phyloP scores from a whole-genome alignment of 2,888 invertebrate species.

The Anticlea derivata region DNA sequence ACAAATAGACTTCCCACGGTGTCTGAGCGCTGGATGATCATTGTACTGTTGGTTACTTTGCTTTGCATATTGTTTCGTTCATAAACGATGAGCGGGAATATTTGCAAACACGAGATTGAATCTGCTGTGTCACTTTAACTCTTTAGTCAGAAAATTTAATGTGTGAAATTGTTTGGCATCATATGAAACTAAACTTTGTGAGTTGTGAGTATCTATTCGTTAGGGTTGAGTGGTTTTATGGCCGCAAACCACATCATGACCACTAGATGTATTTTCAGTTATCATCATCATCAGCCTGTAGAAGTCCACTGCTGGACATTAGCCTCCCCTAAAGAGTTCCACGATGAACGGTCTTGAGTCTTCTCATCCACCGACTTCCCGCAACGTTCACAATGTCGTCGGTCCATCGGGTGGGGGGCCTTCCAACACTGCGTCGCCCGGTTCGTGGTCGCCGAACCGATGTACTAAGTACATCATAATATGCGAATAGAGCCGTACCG shows the following conservation, averaged over 20 bases:
- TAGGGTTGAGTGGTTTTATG: slow-evolving; percentile 42
- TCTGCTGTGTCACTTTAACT: slow-evolving; percentile 43
- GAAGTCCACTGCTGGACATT: too few species aligned
- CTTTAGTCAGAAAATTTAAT: slow-evolving; percentile 31
- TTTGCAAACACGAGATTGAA: slow-evolving; percentile 47
- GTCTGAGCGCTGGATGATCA: slow-evolving; percentile 52
- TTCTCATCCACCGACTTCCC: too few species aligned
- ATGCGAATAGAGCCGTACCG: slow-evolving; percentile 53
- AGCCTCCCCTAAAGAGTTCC: too few species aligned
- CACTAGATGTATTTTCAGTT: slow-evolving; percentile 32
- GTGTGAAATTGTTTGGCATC: slow-evolving; percentile 41
- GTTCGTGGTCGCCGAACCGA: too few species aligned
- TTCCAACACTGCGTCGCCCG: too few species aligned
- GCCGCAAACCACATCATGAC: slow-evolving; percentile 21
- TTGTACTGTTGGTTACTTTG: slow-evolving; percentile 49
- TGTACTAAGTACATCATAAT: too few species aligned
- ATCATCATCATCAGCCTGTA: not conserved
- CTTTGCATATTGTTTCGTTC: slow-evolving; percentile 53
- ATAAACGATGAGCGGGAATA: slow-evolving; percentile 47
- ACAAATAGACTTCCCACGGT: slow-evolving; percentile 54
- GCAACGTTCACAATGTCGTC: too few species aligned
- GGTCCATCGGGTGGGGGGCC: too few species aligned
- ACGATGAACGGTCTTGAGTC: too few species aligned
- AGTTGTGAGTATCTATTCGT: slow-evolving; percentile 41
- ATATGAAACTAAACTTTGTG: slow-evolving; percentile 40